Evolutionary conservation across 1,140 invertebrate genomes (phyloP), one percentile per base, ranked within the genome.

Genomic region (Drosophila guanche): DNA sequence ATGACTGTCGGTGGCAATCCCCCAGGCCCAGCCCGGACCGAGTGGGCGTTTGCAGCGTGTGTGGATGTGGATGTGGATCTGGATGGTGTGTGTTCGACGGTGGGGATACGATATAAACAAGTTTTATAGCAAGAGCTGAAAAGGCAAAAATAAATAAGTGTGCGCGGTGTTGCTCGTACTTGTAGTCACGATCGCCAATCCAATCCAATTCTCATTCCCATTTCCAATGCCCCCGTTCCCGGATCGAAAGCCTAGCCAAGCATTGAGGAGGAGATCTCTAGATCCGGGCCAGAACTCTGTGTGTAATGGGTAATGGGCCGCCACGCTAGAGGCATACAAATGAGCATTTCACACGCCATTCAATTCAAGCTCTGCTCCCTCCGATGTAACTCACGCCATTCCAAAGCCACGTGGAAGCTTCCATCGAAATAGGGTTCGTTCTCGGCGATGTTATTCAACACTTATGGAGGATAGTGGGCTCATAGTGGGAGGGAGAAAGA

Each of bases 251-350:
- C 20, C 29, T 62, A 40, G 58, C 43, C 43, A 62, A 48, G 43
- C 56, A 42, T 33, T 52, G 41, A 23, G n/a, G 52, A 57, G 70
- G 50, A 60, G 69, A 73, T 54, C 70, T 56, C 47, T 59, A 41
- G 25, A 41, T 14, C 55, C 46, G 29, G 10, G n/a, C 37, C 23
- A 76, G 72, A 63, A 61, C 33, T 10, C 75, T 72, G 62, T 37
- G 4, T 37, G 33, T 12, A 37, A 37, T 37, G 7, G 33, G 10
- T 37, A 37, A 37, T 37, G 33, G 33, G 10, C 33, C 60, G 16
- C 71, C 70, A 84, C 79, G 62, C 50, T 5, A 43, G 61, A 42
- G 48, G 69, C 37, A 83, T 83, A 83, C 74, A 62, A 83, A 83
- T 81, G 40, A 78, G 59, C 45, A 41, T 40, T 68, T 40, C 56